These are phyloP conservation scores for Neoseiulus cucumeris DNA, from an alignment of 1,140 invertebrate species.

Conservation along the genomic window DNA sequence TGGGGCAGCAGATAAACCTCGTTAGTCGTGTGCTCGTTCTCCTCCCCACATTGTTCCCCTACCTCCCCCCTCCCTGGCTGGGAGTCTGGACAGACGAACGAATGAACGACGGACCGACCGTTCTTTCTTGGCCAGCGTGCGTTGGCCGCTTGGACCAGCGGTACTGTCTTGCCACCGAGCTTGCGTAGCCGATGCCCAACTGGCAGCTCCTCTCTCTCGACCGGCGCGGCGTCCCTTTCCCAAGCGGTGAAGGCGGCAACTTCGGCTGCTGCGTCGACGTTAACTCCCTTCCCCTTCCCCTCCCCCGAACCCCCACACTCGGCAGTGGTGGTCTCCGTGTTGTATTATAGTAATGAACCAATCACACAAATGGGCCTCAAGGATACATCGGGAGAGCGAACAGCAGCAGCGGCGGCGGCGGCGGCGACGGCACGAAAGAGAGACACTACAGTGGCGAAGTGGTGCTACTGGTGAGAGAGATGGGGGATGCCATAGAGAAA, in stretches of 20 bases:
- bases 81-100: too few species aligned
- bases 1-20: slow-evolving; percentile 9
- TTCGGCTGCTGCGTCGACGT: not conserved
- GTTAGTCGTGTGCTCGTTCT: not conserved
- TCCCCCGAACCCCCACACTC: too few species aligned
- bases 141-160: not conserved
- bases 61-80: not conserved
- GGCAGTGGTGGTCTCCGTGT: not conserved
- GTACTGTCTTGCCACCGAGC: not conserved
- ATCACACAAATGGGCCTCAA: slow-evolving; percentile 6
- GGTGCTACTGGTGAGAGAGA: too few species aligned
- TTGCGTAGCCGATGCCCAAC: too few species aligned
- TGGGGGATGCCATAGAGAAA: too few species aligned
- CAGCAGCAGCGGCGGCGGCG: not conserved
- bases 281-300: too few species aligned
- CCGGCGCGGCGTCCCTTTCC: not conserved
- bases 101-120: not conserved
- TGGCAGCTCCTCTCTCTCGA: not conserved
- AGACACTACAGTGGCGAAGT: not conserved
- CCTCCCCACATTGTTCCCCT: not conserved
- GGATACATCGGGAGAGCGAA: not conserved
- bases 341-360: slow-evolving; percentile 12
- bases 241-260: not conserved
- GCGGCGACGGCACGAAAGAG: not conserved
- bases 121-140: not conserved